Conservation (phyloP, 2,113 vertebrate genomes). For the Chelonoidis abingdonii region DNA sequence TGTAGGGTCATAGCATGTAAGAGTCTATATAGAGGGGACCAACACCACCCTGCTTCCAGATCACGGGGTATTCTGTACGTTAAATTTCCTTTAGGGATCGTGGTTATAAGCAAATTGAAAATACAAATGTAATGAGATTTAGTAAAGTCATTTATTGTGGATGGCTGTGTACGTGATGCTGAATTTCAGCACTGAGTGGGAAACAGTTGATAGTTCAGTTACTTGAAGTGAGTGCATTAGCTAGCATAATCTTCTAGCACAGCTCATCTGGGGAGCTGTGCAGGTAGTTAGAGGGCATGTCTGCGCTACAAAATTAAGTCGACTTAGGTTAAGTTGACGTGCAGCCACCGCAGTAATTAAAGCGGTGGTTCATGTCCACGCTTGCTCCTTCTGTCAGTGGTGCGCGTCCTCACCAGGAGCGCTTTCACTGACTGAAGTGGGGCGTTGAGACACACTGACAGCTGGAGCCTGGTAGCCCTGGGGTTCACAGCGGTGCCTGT, state of each 20-base stretch:
- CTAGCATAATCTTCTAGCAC: neutral
- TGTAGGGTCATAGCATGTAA: rapidly evolving
- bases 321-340: too few relatives aligned
- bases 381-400: too few relatives aligned
- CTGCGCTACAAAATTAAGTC: too few relatives aligned
- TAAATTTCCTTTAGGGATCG: neutral
- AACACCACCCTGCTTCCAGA: neutral
- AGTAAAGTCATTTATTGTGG: rapidly evolving
- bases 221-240: rapidly evolving
- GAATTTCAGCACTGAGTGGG: neutral
- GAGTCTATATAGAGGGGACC: neutral
- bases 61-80: neutral
- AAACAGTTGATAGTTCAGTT: neutral
- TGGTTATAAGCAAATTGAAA: neutral
- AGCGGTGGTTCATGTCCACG: too few relatives aligned
- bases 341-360: too few relatives aligned
- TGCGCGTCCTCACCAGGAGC: too few relatives aligned
- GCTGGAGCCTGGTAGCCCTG: too few relatives aligned
- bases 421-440: too few relatives aligned
- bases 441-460: too few relatives aligned
- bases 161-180: rapidly evolving
- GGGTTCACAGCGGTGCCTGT: too few relatives aligned
- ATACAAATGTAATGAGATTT: neutral
- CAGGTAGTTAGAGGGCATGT: neutral
- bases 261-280: rapidly evolving